Percentiles rank a stretch among this genome's conserved stretches.
Conservation (phyloP, 2,797 vertebrate species). For the Tenualosa thibaudeaui region DNA sequence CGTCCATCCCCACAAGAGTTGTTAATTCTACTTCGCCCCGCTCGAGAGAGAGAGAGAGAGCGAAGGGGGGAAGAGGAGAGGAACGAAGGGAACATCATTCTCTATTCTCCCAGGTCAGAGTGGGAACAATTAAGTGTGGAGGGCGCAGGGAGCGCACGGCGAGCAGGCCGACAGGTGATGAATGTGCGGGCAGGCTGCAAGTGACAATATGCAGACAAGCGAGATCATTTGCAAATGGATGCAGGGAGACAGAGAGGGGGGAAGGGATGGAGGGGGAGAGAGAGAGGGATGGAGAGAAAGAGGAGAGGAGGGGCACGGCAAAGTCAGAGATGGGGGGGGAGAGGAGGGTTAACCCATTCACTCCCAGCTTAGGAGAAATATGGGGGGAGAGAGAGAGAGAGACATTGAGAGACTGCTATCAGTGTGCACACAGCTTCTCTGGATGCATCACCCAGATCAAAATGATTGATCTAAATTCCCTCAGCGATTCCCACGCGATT, state of each 20-base stretch:
- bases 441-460: neutral
- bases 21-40: slow-evolving; percentile 56
- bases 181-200: slow-evolving; percentile 83
- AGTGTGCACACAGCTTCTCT: neutral
- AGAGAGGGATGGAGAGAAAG: slow-evolving; percentile 44
- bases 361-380: slow-evolving; percentile 57
- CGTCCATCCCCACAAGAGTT: slow-evolving; percentile 58
- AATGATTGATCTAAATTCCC: neutral
- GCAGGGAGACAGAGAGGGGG: slow-evolving; percentile 62
- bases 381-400: slow-evolving; percentile 24
- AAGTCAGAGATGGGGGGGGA: slow-evolving; percentile 44
- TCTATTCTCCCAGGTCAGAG: slow-evolving; percentile 83
- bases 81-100: slow-evolving; percentile 67
- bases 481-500: neutral
- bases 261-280: slow-evolving; percentile 57
- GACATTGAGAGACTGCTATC: slow-evolving; percentile 34
- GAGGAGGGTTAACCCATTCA: slow-evolving; percentile 64
- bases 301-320: neutral
- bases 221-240: slow-evolving; percentile 90
- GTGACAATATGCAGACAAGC: slow-evolving; percentile 94
- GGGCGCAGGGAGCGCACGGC: slow-evolving; percentile 73
- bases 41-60: slow-evolving; percentile 20
- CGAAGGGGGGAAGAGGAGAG: slow-evolving; percentile 29
- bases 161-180: slow-evolving; percentile 82
- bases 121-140: slow-evolving; percentile 86